These are phyloP conservation scores for Philopotamus ludificatus DNA, from an alignment of 1,140 invertebrate species.

Conservation along the genomic window DNA sequence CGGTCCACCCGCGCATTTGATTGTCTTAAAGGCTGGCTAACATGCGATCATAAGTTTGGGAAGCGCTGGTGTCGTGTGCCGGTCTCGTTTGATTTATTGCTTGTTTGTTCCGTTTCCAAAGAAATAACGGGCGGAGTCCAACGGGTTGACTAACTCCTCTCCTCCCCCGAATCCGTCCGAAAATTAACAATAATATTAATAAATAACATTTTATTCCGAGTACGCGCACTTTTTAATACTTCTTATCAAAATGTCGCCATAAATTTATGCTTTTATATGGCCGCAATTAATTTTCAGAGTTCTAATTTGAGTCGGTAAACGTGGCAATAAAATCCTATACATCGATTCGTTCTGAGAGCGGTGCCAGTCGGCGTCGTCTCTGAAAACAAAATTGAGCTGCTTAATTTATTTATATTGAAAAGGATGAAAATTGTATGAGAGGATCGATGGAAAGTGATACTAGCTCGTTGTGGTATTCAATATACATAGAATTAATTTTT, in stretches of 20 bases:
- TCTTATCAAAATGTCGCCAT: background rate
- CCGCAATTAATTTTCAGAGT: background rate
- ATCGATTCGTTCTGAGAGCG: constrained; percentile 3
- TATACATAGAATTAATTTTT: no score
- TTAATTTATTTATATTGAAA: no score
- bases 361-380: constrained; percentile 24
- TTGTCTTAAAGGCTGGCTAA: constrained; percentile 5
- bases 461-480: no score
- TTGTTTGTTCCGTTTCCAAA: constrained; percentile 33
- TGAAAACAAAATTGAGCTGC: background rate
- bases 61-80: background rate
- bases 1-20: background rate
- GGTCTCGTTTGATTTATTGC: constrained; percentile 27
- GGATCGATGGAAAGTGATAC: no score
- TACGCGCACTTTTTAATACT: background rate
- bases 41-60: constrained; percentile 7
- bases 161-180: background rate
- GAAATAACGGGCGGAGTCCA: constrained; percentile 17
- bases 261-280: background rate
- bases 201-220: background rate
- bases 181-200: background rate
- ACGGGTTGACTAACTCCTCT: constrained; percentile 19
- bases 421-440: no score
- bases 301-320: background rate
- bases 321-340: constrained; percentile 13